Conservation (phyloP, 2,113 vertebrate species). For the Perccottus glenii region DNA sequence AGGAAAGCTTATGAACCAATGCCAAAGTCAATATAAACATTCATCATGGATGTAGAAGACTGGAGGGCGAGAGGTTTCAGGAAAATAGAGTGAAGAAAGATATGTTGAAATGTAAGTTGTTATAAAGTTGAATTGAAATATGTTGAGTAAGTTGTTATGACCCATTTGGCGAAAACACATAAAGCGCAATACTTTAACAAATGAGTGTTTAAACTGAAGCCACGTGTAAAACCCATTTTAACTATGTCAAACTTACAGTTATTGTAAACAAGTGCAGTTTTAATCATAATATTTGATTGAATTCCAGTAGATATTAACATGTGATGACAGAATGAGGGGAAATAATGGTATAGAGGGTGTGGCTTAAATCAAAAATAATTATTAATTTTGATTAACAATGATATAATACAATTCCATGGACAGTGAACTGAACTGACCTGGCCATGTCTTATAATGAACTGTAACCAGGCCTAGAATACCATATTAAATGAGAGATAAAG, state of each 20-base stretch:
- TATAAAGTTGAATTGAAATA: constrained; percentile 22
- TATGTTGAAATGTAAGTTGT: constrained; percentile 18
- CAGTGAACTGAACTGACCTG: constrained; percentile 19
- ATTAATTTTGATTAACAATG: constrained; percentile 4
- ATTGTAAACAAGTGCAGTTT: constrained; percentile 1
- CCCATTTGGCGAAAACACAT: background rate
- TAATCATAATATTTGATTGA: background rate
- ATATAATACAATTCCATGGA: constrained; percentile 16
- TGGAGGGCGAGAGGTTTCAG: constrained; percentile 2
- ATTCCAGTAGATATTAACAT: constrained; percentile 24
- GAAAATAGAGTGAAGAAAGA: constrained; percentile 4
- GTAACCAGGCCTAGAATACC: constrained; percentile 21
- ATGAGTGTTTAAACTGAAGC: constrained; percentile 10
- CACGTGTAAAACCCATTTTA: constrained; percentile 7
- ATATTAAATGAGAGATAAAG: constrained; percentile 51
- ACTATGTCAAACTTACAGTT: background rate
- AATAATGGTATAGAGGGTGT: background rate
- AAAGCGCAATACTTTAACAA: background rate
- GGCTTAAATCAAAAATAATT: background rate
- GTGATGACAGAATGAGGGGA: background rate
- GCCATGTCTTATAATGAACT: constrained; percentile 32
- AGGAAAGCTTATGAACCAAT: constrained; percentile 29
- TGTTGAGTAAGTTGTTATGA: constrained; percentile 15
- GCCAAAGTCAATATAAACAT: constrained; percentile 41
- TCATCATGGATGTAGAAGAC: constrained; percentile 10